These are phyloP conservation scores for Brachyistius frenatus DNA, from an alignment of 2,113 vertebrate genomes.

Conservation along the genomic window DNA sequence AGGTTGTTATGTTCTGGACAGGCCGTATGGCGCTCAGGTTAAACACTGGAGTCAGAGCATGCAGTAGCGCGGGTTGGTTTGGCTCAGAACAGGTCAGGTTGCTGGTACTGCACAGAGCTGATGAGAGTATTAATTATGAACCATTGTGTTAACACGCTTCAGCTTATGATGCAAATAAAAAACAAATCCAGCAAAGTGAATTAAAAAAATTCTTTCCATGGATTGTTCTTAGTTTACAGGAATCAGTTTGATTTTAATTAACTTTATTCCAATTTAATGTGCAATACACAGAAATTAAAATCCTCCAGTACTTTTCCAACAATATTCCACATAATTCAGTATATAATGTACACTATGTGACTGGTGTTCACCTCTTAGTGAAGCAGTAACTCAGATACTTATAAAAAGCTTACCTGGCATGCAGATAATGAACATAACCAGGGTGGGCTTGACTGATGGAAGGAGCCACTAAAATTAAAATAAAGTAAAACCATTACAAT, in stretches of 20 bases:
- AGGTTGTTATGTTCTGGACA: slow-evolving; percentile 60
- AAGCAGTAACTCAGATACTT: neutral
- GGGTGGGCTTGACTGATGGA: neutral
- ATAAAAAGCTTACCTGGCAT: slow-evolving; percentile 51
- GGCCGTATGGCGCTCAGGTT: slow-evolving; percentile 71
- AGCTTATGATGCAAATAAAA: neutral
- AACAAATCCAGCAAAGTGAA: neutral
- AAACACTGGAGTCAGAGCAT: slow-evolving; percentile 67
- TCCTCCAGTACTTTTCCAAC: no score
- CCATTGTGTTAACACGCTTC: neutral
- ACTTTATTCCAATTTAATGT: no score
- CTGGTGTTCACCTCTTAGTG: no score
- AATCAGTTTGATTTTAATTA: no score
- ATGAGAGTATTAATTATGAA: neutral
- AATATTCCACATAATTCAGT: no score
- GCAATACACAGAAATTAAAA: no score
- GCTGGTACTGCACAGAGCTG: slow-evolving; percentile 51
- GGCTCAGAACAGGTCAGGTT: slow-evolving; percentile 73
- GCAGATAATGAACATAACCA: slow-evolving; percentile 41
- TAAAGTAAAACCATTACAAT: neutral
- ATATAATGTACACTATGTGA: no score
- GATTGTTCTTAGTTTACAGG: no score
- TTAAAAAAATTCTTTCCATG: no score
- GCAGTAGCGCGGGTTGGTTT: slow-evolving; percentile 58
- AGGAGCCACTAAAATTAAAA: slow-evolving; percentile 45